Conservation (phyloP, 1,140 invertebrate species). For the Lanistes nyassanus region DNA sequence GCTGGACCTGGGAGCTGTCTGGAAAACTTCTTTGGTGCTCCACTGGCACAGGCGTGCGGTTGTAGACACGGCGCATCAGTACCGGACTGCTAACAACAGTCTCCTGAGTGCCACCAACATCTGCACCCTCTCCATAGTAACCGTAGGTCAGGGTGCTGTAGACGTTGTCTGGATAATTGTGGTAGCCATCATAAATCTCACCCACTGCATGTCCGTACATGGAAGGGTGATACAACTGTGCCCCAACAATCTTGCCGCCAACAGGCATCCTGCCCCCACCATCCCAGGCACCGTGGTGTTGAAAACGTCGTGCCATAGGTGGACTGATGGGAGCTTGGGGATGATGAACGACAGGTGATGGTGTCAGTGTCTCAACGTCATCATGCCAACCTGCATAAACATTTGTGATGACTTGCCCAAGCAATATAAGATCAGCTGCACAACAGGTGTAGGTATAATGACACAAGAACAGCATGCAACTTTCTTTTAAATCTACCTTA, state of each 20-base stretch:
- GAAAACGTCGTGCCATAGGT: conserved; percentile 17
- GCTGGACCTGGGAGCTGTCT: conserved; percentile 2
- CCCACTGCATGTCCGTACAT: conserved; percentile 15
- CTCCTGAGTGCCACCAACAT: background rate
- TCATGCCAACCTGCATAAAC: conserved; percentile 32
- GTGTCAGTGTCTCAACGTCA: conserved; percentile 28
- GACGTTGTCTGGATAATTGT: background rate
- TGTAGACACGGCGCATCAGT: background rate
- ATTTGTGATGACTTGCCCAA: too few species aligned
- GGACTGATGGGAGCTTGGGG: conserved; percentile 4
- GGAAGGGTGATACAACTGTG: conserved; percentile 13
- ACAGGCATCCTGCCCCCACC: background rate
- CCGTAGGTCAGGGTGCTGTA: background rate
- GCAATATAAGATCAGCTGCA: too few species aligned
- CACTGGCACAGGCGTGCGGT: background rate
- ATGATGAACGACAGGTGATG: conserved; percentile 27
- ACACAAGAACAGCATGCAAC: too few species aligned
- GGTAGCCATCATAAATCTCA: conserved; percentile 12
- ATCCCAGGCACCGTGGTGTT: conserved; percentile 14
- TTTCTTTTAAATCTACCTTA: too few species aligned
- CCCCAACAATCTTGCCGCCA: background rate
- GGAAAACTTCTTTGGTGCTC: conserved; percentile 19
- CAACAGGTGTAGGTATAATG: too few species aligned
- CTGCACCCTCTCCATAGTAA: too few species aligned
- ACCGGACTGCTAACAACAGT: conserved; percentile 4